phyloP scores from a whole-genome alignment of 2,113 vertebrate species.

The Boulengeromyrus knoepffleri region DNA sequence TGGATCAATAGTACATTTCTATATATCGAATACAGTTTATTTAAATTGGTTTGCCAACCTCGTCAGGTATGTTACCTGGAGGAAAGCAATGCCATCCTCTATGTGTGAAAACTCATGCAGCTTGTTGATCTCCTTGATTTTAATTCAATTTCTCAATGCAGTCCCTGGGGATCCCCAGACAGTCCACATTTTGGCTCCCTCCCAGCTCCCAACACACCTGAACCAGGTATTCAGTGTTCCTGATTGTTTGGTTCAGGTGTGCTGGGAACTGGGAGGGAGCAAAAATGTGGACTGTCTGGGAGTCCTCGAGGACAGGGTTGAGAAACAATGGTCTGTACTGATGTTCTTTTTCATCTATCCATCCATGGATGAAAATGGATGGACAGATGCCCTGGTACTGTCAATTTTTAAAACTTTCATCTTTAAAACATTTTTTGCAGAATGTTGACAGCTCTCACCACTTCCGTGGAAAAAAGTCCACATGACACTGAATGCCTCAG shows the following conservation, averaged over 20 bases:
- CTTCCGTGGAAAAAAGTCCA: background rate
- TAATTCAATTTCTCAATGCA: slow-evolving; percentile 21
- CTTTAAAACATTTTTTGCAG: background rate
- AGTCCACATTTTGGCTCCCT: background rate
- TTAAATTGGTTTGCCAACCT: background rate
- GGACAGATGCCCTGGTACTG: background rate
- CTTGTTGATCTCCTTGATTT: too few species aligned
- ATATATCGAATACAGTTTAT: background rate
- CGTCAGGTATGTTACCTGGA: background rate
- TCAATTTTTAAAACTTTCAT: background rate
- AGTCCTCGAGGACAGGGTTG: background rate
- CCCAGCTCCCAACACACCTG: background rate
- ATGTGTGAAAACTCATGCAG: slow-evolving; percentile 20
- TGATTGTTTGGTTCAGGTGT: background rate
- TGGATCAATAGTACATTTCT: background rate
- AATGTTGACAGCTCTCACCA: background rate
- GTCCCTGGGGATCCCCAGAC: background rate
- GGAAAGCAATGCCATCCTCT: slow-evolving; percentile 22
- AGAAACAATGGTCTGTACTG: background rate
- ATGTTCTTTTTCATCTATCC: background rate
- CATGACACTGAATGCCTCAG: background rate
- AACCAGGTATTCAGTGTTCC: background rate
- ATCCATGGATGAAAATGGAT: background rate
- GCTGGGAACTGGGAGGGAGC: background rate
- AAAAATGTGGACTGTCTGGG: background rate